phyloP scores from a whole-genome alignment of 1,140 invertebrate genomes.

The Drosophila oshimai region DNA sequence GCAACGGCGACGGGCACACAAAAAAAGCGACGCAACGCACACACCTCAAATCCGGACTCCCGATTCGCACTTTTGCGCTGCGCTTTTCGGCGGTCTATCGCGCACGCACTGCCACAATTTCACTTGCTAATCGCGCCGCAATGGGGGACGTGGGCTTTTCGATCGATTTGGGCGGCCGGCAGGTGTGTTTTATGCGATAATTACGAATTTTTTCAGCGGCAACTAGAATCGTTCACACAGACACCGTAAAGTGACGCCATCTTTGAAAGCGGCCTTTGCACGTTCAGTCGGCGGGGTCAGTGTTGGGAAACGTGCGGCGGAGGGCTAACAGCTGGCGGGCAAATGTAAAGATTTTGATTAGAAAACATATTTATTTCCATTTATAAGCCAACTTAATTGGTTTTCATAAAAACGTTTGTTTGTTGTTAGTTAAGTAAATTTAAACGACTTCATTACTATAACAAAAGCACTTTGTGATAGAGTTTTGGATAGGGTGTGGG shows the following conservation, averaged over 20 bases:
- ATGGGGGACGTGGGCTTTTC: constrained; percentile 53
- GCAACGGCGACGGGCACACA: constrained; percentile 12
- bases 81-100: constrained; percentile 28
- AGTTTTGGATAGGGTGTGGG: too few relatives aligned
- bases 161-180: constrained; percentile 58
- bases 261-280: constrained; percentile 53
- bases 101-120: constrained; percentile 53
- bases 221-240: constrained; percentile 64
- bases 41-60: constrained; percentile 39
- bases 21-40: constrained; percentile 52
- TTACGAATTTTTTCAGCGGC: constrained; percentile 65
- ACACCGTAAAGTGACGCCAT: constrained; percentile 74
- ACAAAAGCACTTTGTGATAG: too few relatives aligned
- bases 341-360: neutral
- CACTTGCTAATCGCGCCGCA: constrained; percentile 55
- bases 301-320: constrained; percentile 27
- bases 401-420: too few relatives aligned
- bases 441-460: too few relatives aligned
- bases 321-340: neutral
- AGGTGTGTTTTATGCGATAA: constrained; percentile 60
- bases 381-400: too few relatives aligned
- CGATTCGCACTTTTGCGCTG: constrained; percentile 8
- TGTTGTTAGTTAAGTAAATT: too few relatives aligned
- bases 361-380: constrained; percentile 84
- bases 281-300: constrained; percentile 36